phyloP scores from a whole-genome alignment of 1,140 invertebrate species.

The Lepidurus couesii region DNA sequence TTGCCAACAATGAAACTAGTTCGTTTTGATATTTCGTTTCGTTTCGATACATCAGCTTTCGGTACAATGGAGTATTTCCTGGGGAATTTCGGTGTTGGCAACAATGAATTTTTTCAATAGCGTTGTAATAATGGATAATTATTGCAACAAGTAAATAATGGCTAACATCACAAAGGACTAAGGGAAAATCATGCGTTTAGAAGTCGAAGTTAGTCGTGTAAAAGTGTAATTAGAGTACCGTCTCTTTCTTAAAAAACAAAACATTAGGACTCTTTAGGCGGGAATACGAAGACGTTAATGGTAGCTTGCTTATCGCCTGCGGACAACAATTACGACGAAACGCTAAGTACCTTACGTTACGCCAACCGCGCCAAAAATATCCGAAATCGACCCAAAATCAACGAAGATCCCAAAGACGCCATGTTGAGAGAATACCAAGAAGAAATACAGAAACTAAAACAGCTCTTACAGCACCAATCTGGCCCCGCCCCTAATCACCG shows the following conservation, averaged over 20 bases:
- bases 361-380: constrained; percentile 91
- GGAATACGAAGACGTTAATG: constrained; percentile 92
- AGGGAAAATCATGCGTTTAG: too few species aligned
- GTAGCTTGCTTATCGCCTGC: constrained; percentile 86
- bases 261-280: constrained; percentile 76
- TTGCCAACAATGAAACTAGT: too few species aligned
- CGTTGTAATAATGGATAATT: too few species aligned
- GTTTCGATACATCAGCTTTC: too few species aligned
- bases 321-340: constrained; percentile 84
- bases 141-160: too few species aligned
- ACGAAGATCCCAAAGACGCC: constrained; percentile 91
- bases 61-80: too few species aligned
- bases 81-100: too few species aligned
- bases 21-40: too few species aligned
- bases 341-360: constrained; percentile 77
- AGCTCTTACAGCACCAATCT: constrained; percentile 43
- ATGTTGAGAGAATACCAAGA: constrained; percentile 80
- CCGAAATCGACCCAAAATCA: constrained; percentile 84
- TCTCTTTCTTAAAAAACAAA: not conserved
- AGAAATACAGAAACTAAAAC: constrained; percentile 69
- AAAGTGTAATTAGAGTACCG: not conserved
- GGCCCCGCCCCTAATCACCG: not conserved
- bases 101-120: too few species aligned
- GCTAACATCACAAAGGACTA: too few species aligned
- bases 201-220: not conserved